phyloP scores from a whole-genome alignment of 1,140 invertebrate species.

The Scaptomyza hsui region DNA sequence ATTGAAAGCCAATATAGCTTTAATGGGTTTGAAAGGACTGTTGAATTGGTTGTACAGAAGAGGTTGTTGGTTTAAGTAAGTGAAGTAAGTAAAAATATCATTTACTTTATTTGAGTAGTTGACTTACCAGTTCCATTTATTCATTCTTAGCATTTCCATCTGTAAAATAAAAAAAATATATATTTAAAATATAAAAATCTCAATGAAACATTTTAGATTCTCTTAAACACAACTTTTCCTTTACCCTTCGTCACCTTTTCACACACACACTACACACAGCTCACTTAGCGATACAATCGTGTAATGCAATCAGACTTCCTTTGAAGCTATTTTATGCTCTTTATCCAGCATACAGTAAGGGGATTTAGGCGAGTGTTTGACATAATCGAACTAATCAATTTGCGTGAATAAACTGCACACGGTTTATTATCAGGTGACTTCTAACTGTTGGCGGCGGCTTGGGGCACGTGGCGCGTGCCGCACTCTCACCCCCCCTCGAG shows the following conservation, averaged over 20 bases:
- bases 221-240: neutral
- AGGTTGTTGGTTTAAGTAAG: too few species aligned
- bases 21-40: too few species aligned
- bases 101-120: too few species aligned
- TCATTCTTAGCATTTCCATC: too few species aligned
- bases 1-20: too few species aligned
- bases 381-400: slow-evolving; percentile 81
- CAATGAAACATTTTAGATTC: neutral
- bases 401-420: slow-evolving; percentile 79
- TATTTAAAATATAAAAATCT: too few species aligned
- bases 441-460: slow-evolving; percentile 2
- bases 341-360: neutral
- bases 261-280: neutral
- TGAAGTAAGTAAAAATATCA: too few species aligned
- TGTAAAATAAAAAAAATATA: too few species aligned
- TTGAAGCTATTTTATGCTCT: slow-evolving; percentile 1
- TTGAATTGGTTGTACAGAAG: too few species aligned
- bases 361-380: slow-evolving; percentile 14
- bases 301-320: neutral
- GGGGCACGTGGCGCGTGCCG: slow-evolving; percentile 67
- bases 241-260: neutral
- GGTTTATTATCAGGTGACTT: slow-evolving; percentile 59
- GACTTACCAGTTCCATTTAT: too few species aligned
- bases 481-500: neutral
- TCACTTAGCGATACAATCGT: neutral